Evolutionary conservation across 2,888 invertebrate species (phyloP).

Genomic region (Plemyria rubiginata): DNA sequence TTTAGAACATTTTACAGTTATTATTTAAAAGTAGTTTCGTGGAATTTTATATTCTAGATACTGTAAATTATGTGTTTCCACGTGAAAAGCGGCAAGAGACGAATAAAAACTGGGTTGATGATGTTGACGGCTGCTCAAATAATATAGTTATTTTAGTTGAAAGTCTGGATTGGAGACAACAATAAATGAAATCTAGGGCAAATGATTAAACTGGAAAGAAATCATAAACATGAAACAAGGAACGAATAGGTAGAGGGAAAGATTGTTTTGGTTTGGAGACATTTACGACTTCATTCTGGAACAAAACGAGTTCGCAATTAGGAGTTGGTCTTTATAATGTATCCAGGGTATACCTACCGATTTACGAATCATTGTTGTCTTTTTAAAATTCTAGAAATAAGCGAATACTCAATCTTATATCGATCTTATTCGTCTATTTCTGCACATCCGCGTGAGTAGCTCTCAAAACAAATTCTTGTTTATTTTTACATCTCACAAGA

Average conservation of each 20-base stretch:
- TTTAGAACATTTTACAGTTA: constrained; percentile 14
- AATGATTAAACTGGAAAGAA: constrained; percentile 22
- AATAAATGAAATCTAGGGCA: constrained; percentile 41
- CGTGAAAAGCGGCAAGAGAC: constrained; percentile 42
- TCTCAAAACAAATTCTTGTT: constrained; percentile 31
- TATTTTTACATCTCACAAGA: constrained; percentile 28
- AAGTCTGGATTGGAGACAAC: constrained; percentile 44
- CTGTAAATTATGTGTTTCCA: constrained; percentile 47
- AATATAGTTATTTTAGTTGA: constrained; percentile 43
- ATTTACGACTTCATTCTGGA: constrained; percentile 14
- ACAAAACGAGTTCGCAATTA: not conserved
- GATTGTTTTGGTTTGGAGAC: constrained; percentile 9
- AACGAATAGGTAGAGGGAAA: not conserved
- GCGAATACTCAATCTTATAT: not conserved
- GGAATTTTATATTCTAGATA: constrained; percentile 46
- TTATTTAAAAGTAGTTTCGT: constrained; percentile 39
- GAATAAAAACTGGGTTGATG: constrained; percentile 46
- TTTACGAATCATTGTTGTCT: not conserved
- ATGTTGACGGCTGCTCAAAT: constrained; percentile 40
- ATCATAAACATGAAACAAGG: constrained; percentile 8
- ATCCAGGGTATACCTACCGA: not conserved
- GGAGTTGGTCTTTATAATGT: not conserved
- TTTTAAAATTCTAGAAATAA: constrained; percentile 1
- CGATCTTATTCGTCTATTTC: constrained; percentile 12
- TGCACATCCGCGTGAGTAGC: constrained; percentile 25